These are phyloP conservation scores for Pseudeuparius sepicola DNA, from an alignment of 2,888 invertebrate species.

Conservation along the genomic window DNA sequence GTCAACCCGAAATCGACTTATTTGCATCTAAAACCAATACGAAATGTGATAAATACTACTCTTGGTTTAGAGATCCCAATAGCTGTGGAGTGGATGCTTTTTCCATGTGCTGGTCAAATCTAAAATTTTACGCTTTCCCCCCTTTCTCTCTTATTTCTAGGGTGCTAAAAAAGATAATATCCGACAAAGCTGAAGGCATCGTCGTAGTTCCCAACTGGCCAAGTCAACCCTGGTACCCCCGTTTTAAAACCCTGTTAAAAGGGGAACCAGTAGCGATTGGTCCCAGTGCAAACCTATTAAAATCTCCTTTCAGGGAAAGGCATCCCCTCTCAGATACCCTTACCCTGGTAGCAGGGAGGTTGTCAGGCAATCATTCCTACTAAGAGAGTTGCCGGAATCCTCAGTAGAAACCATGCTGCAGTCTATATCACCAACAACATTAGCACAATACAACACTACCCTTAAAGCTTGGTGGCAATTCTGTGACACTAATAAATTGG, in stretches of 20 bases:
- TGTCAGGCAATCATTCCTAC: too few relatives aligned
- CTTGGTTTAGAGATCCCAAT: conserved; percentile 26
- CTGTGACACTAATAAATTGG: neutral
- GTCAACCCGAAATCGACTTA: too few relatives aligned
- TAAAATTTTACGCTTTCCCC: conserved; percentile 21
- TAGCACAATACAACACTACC: conserved; percentile 3
- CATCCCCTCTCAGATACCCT: too few relatives aligned
- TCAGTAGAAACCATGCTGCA: conserved; percentile 8
- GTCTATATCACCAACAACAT: conserved; percentile 1
- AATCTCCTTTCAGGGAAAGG: too few relatives aligned
- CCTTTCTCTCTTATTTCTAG: conserved; percentile 22
- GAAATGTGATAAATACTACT: conserved; percentile 26
- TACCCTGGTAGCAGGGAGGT: too few relatives aligned
- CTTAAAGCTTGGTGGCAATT: conserved; percentile 13
- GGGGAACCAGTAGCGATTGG: conserved; percentile 7
- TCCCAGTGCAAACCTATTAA: conserved; percentile 11
- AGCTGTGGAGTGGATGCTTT: conserved; percentile 26
- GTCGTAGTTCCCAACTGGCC: conserved; percentile 16
- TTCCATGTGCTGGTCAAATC: conserved; percentile 19
- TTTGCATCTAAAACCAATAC: too few relatives aligned
- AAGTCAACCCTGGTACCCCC: conserved; percentile 15
- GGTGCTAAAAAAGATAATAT: conserved; percentile 26
- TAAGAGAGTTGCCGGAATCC: conserved; percentile 5
- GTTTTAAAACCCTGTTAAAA: conserved; percentile 8
- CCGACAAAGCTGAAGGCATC: too few relatives aligned